Base-by-base conservation (phyloP, 2,888 invertebrate genomes). In the Atethmia centrago region DNA sequence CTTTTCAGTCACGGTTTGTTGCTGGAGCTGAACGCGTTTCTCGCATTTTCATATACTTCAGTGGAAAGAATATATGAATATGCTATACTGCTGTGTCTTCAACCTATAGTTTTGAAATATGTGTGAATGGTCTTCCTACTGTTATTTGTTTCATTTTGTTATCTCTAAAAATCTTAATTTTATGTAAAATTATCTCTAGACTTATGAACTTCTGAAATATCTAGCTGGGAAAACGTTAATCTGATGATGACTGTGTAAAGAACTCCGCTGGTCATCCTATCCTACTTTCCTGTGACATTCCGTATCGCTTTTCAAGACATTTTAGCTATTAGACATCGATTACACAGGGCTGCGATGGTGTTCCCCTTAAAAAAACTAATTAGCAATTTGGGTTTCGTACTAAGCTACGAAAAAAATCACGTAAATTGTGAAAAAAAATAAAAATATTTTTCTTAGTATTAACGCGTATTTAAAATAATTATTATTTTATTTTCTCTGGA, bases 1-100 rank as follows among this genome's bases (percentile, higher is more conserved):
- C 71, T 80, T 76, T 49, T 80, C 72, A 59, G 58, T 83, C 62
- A 80, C 70, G 65, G 71, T 83, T 86, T 80, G 82, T 79, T 83
- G 82, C 73, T 78, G 67, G 65, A 74, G 63, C 68, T 73, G 45
- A 81, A 53, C 55, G 49, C 64, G 67, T 77, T 82, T 73, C 53
- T 62, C 21, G 56, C 25, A 31, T 45, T 74, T 55, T 69, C 25
- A 31, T 71, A 45, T 47, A 63, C 19, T 59, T 59, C 45, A 62
- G 31, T 59, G 47, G 19, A 66, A 66, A 62, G 16, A 64, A 58
- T 31, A 70, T 47, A 61, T 58, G 7, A 74, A 55, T 21, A 25
- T 42, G 25, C 80, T 62, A 19, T 56, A 40, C 53, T 31, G 25
- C n/a, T 28, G 40, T 36, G 36, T 51, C 56, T 58, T 53, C 28